Evolutionary conservation across 1,140 invertebrate genomes (phyloP).

Genomic region (Oreohelix idahoensis): DNA sequence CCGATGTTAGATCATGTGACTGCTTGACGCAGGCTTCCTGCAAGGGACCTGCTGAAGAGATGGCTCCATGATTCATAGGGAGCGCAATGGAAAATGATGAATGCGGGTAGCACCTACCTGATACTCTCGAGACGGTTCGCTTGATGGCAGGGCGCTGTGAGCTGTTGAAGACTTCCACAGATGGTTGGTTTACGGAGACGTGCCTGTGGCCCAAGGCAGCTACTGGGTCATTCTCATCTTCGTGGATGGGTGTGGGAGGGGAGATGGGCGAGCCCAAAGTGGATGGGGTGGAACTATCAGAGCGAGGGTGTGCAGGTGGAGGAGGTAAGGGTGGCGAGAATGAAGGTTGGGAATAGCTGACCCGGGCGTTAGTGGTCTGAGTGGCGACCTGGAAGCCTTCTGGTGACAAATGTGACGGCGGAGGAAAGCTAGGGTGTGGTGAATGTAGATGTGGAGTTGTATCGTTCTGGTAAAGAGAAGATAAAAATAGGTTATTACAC

Average conservation of each 20-base stretch:
- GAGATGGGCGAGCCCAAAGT: slow-evolving; percentile 15
- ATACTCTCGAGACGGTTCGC: slow-evolving; percentile 7
- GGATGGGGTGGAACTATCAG: slow-evolving; percentile 4
- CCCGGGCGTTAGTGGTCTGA: neutral
- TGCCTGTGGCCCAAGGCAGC: neutral
- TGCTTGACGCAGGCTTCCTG: too few species aligned
- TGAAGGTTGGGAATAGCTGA: neutral
- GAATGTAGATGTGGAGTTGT: neutral
- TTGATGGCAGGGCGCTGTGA: neutral
- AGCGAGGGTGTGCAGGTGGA: neutral
- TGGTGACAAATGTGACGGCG: slow-evolving; percentile 2
- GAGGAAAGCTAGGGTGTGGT: slow-evolving; percentile 5
- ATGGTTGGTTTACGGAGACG: too few species aligned
- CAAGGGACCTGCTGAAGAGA: too few species aligned
- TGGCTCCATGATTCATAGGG: too few species aligned
- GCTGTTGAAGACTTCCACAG: neutral
- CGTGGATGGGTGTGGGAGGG: slow-evolving; percentile 16
- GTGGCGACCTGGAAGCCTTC: neutral
- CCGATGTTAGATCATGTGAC: too few species aligned
- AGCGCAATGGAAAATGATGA: too few species aligned
- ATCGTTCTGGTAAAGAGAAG: neutral
- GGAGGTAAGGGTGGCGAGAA: slow-evolving; percentile 9
- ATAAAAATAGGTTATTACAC: slow-evolving; percentile 7
- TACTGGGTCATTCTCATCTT: neutral
- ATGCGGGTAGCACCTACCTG: slow-evolving; percentile 6